Conservation (phyloP, 2,888 invertebrate species). For the Chloromyia formosa region DNA sequence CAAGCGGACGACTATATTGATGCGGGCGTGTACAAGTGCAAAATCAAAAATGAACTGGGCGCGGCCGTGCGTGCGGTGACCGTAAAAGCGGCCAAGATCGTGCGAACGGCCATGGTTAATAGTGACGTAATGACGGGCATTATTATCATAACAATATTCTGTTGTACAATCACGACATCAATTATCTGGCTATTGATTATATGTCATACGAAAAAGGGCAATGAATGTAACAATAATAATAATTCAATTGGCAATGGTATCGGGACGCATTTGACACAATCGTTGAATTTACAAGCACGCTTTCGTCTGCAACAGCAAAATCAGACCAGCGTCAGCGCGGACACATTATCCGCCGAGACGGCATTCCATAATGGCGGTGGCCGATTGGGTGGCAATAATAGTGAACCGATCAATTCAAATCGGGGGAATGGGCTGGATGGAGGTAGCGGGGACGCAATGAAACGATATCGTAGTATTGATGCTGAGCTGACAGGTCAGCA, state of each 20-base stretch:
- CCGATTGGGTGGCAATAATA: not conserved
- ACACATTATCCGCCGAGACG: not conserved
- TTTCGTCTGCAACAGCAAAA: conserved; percentile 21
- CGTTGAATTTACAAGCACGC: conserved; percentile 25
- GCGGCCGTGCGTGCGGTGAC: conserved; percentile 76
- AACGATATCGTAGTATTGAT: no score
- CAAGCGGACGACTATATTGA: conserved; percentile 79
- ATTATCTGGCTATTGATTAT: conserved; percentile 92
- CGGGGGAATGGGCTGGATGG: no score
- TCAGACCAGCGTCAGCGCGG: not conserved
- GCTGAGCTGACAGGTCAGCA: no score
- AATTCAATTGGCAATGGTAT: conserved; percentile 3
- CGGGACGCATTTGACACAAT: not conserved
- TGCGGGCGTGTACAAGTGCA: conserved; percentile 89
- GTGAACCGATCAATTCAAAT: not conserved
- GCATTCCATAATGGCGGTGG: not conserved
- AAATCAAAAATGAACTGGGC: conserved; percentile 86
- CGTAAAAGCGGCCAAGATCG: conserved; percentile 69
- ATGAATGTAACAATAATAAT: conserved; percentile 17
- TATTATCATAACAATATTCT: conserved; percentile 88
- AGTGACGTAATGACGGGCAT: conserved; percentile 86
- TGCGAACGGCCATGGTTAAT: conserved; percentile 61
- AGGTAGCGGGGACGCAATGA: no score
- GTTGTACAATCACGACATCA: conserved; percentile 91
- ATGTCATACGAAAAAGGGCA: conserved; percentile 80